Evolutionary conservation across 2,797 vertebrate species (phyloP), one percentile per base, ranked within the genome.

Genomic region (Peromyscus melanophrys): DNA sequence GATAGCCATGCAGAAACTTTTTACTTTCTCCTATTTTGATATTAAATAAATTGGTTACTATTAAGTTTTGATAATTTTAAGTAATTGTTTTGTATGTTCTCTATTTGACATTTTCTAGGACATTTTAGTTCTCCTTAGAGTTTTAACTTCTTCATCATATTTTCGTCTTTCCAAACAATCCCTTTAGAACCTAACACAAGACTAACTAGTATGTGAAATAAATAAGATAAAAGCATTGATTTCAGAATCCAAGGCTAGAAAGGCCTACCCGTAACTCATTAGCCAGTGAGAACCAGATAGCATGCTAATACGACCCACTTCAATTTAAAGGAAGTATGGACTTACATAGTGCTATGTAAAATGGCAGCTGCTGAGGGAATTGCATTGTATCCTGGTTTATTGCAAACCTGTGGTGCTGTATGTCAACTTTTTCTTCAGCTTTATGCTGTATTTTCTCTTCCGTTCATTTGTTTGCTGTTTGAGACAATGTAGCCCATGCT

Each of bases 371-470:
- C 34, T 29, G 69, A 71, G 37, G 84, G 43, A 90, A 4, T 90
- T 95, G 2, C 89, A 73, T 95, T 40, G 65, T 89, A 61, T 89
- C 55, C 13, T 59, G 23, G 11, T 88, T 96, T 81, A 81, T 89
- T 83, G 65, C 25, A 82, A 80, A 92, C 57, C n/a, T 75, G 80
- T 0, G 57, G 5, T 95, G 40, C 61, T 94, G 14, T 46, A 49
- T 9, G 57, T 92, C 57, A 86, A 57, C 37, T 40, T 86, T 95
- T 97, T 4, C 89, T 98, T 4, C 90, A 43, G 85, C 85, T 97
- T 97, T n/a, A 93, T 90, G 96, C 52, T 92, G 52, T 67, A 0
- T 90, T 52, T 89, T 83, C 63, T 59, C 7, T 89, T 46, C 46
- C 13, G 29, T 76, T 34, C 6, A 6, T 55, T 29, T 77, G 40